Base-by-base conservation (phyloP, 2,888 invertebrate genomes). In the Listrodromus nycthemerus region DNA sequence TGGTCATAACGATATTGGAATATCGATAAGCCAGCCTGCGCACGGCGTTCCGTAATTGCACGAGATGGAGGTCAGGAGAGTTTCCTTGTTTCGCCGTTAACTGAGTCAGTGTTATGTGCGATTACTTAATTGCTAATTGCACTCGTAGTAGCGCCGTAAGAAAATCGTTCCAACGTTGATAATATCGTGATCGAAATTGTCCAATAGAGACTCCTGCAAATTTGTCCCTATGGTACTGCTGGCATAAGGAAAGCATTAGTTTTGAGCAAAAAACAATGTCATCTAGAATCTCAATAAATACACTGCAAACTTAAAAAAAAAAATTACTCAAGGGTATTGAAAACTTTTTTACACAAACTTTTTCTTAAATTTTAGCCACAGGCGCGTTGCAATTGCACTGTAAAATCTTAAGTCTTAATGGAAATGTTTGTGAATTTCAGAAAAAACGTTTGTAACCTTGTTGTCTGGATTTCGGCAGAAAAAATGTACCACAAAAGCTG, bases 111-210 rank as follows among this genome's bases (percentile, higher is more conserved):
- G 69, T 75, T 70, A 75, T 65, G 48, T 19, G 55, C 52, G 70
- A 74, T 69, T 75, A 52, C 79, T 70, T 63, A 74, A 74, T 69
- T 75, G 63, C 79, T 70, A 52, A 79, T 79, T 58, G 8, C 27
- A 10, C 19, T 37, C 41, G 16, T 7, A 41, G 63, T 24, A 50
- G 67, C n/a, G 52, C 24, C 19, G 50, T 65, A 70, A 70, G 81
- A 70, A 58, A 65, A n/a, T 81, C 61, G 48, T 7, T 50, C 21
- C 52, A 24, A 55, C 52, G 41, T 58, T 33, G 41, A 58, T 58
- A 58, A 71, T 19, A 71, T 58, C 27, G 55, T 55, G 21, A 24
- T 21, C 24, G 24, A 13, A 52, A 70, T 58, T 7, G 16, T 13
- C 52, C 19, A 13, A 33, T 71, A 41, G 33, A 50, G 33, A 33